A percentile compares a stretch with the other conserved stretches of the same genome.
Conservation (phyloP, 2,113 vertebrate species). For the Microtus pennsylvanicus region DNA sequence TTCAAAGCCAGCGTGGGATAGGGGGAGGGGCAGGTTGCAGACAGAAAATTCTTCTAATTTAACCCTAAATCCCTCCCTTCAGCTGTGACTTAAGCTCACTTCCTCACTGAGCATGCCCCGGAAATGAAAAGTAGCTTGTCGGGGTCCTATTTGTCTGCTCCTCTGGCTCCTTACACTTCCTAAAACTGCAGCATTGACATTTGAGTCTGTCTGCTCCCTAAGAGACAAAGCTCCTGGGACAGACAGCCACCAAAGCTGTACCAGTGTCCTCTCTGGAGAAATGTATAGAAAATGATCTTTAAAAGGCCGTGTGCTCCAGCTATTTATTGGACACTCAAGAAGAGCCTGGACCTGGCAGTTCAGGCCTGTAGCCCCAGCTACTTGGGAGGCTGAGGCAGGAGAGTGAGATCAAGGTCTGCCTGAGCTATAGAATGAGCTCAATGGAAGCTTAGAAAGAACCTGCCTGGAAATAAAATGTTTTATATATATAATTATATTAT, state of each 20-base stretch:
- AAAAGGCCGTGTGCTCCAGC: neutral
- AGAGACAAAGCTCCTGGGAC: neutral
- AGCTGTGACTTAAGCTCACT: neutral
- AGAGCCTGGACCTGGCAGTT: neutral
- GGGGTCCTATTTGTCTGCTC: neutral
- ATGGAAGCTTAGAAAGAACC: neutral
- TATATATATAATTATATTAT: too few species aligned
- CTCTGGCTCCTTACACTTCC: fast-evolving
- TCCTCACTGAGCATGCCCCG: neutral
- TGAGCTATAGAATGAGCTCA: neutral
- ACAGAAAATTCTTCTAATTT: slow-evolving; percentile 55
- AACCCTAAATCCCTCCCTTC: neutral
- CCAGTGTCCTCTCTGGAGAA: neutral
- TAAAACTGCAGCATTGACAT: neutral
- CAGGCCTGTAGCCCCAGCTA: neutral
- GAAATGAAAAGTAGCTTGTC: neutral
- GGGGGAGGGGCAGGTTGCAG: neutral
- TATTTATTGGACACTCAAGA: neutral
- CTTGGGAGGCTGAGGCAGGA: neutral
- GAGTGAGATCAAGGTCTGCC: neutral
- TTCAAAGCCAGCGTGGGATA: neutral
- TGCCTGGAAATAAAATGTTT: neutral
- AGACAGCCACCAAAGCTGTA: neutral
- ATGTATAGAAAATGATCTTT: neutral
- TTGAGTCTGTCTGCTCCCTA: neutral